Evolutionary conservation across 2,888 invertebrate species (phyloP).

Genomic region (Eudemis profundana): DNA sequence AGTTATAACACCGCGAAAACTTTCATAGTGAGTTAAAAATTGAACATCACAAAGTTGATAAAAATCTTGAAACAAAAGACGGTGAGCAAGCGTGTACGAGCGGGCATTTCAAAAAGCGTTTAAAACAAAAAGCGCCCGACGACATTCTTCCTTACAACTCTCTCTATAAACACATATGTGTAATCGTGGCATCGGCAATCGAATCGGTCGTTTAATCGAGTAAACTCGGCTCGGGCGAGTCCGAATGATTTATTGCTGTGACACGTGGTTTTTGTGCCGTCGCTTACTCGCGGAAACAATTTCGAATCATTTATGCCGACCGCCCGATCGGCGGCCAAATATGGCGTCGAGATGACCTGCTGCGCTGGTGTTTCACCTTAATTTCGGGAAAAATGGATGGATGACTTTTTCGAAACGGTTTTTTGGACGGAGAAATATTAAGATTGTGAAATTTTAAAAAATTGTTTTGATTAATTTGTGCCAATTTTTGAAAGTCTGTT

Average conservation of each 20-base stretch:
- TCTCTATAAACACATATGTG: conserved; percentile 74
- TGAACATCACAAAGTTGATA: conserved; percentile 9
- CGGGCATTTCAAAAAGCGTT: conserved; percentile 59
- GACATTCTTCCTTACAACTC: conserved; percentile 80
- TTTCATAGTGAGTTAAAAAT: conserved; percentile 6
- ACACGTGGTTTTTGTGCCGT: conserved; percentile 82
- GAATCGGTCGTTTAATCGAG: conserved; percentile 81
- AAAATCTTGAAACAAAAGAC: conserved; percentile 40
- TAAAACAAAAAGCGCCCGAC: conserved; percentile 69
- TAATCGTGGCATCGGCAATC: conserved; percentile 78
- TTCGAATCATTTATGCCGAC: conserved; percentile 82
- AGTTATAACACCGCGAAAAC: too few relatives aligned
- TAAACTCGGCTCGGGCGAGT: conserved; percentile 72
- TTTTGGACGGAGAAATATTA: conserved; percentile 66
- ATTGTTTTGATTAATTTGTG: background rate
- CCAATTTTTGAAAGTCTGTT: too few relatives aligned
- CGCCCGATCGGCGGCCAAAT: conserved; percentile 72
- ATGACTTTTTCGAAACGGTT: conserved; percentile 56
- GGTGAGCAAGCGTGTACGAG: conserved; percentile 47
- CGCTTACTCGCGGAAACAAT: conserved; percentile 79
- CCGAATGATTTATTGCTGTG: conserved; percentile 81
- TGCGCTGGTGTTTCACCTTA: conserved; percentile 71
- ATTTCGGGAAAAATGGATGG: conserved; percentile 68
- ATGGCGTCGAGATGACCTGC: conserved; percentile 61
- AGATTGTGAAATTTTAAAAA: conserved; percentile 56